A percentile compares a stretch with the other conserved stretches of the same genome.
Evolutionary conservation across 2,797 vertebrate genomes (phyloP).

Genomic region (Falco biarmicus): DNA sequence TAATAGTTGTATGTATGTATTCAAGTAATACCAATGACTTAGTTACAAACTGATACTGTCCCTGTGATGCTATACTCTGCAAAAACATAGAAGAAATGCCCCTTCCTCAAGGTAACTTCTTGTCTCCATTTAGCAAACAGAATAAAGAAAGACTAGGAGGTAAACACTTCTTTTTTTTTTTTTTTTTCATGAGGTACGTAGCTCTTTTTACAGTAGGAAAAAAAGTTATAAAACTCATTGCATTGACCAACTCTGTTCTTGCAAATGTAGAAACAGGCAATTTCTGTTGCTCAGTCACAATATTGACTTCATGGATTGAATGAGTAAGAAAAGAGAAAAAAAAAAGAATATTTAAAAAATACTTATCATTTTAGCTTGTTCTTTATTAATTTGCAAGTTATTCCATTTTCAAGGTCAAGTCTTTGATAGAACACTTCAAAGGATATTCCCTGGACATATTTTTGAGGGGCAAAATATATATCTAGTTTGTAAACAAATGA

Average conservation of each 20-base stretch:
- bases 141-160: neutral
- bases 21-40: neutral
- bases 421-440: conserved; percentile 27
- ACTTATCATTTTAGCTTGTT: neutral
- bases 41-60: neutral
- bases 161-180: neutral
- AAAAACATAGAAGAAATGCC: neutral
- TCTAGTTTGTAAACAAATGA: conserved; percentile 61
- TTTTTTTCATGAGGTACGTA: neutral
- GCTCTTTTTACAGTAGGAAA: neutral
- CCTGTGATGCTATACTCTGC: neutral
- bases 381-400: conserved; percentile 23
- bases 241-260: neutral
- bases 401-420: conserved; percentile 51
- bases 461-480: conserved; percentile 10
- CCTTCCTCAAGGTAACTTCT: neutral
- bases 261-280: neutral
- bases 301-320: neutral
- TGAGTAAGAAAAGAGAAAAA: neutral
- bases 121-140: neutral
- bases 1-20: neutral
- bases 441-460: conserved; percentile 47
- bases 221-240: neutral
- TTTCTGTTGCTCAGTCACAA: neutral
- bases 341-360: neutral